Percentiles rank a stretch among this genome's conserved stretches.
Conservation (phyloP, 2,888 invertebrate genomes). For the Parnassius apollo region DNA sequence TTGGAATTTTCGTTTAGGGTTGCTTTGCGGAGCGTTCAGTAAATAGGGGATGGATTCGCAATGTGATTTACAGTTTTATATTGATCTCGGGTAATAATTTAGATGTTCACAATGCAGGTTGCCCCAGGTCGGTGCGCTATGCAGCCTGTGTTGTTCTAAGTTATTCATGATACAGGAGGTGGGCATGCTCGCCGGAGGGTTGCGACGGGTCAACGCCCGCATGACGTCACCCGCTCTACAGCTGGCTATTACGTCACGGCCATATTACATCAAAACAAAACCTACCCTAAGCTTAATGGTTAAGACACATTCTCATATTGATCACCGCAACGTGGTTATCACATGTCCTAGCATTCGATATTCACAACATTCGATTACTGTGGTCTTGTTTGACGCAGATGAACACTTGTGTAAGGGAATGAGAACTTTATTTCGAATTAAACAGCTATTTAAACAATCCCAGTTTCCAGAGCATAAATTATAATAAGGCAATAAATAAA, state of each 20-base stretch:
- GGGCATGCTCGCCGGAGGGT: slow-evolving; percentile 57
- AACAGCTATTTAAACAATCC: slow-evolving; percentile 39
- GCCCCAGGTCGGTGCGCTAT: slow-evolving; percentile 66
- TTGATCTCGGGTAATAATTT: slow-evolving; percentile 33
- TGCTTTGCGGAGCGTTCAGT: slow-evolving; percentile 3
- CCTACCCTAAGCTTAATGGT: slow-evolving; percentile 51
- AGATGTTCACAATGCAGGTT: slow-evolving; percentile 54
- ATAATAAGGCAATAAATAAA: neutral
- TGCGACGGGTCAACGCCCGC: slow-evolving; percentile 65
- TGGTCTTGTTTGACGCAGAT: slow-evolving; percentile 57
- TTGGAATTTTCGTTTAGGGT: neutral
- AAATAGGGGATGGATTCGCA: slow-evolving; percentile 21
- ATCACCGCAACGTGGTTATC: slow-evolving; percentile 53
- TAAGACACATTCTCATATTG: slow-evolving; percentile 60
- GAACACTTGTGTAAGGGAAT: slow-evolving; percentile 52
- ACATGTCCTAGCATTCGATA: slow-evolving; percentile 61
- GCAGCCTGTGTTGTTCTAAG: slow-evolving; percentile 57
- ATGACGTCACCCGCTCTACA: slow-evolving; percentile 79
- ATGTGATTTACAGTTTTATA: slow-evolving; percentile 21
- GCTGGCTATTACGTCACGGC: slow-evolving; percentile 74
- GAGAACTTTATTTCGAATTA: slow-evolving; percentile 28
- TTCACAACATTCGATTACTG: slow-evolving; percentile 57
- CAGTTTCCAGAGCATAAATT: slow-evolving; percentile 11
- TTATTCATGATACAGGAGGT: slow-evolving; percentile 67
- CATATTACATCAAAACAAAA: slow-evolving; percentile 52